Evolutionary conservation across 2,797 vertebrate genomes (phyloP), one percentile per base, ranked within the genome.

Genomic region (Phylloscopus collybita): DNA sequence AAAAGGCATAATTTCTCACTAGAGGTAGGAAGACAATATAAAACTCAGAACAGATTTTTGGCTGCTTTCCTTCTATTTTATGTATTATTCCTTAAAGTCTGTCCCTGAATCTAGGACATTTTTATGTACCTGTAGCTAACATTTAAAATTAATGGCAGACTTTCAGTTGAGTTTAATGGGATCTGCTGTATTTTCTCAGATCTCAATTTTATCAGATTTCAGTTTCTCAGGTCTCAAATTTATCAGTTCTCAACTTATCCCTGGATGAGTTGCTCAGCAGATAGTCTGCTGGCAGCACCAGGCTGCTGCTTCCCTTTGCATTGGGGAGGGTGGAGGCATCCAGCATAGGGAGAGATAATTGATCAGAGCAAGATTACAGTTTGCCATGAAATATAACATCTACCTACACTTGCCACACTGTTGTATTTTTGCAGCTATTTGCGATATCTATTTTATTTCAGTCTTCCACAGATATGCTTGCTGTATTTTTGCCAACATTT

Each of bases 51-150:
- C 8, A 90, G 51, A 81, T 82, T 92, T 86, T 88, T 88, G 90
- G 42, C 95, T 84, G 42, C 76, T 88, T 94, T 88, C 53, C 70
- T 93, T 93, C 51, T 54, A 38, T 86, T 93, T 92, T 86, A 92
- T 86, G 38, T 90, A 82, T 91, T 91, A 86, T 84, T 96, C 74
- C 71, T 90, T 90, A 93, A 90, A 50, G 59, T 86, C 76, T 94
- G 60, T 82, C 90, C 61, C 94, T 90, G 60, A 92, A 90, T 95
- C 67, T 91, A 65, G 80, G 78, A 88, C 88, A 84, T 88, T 84
- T 95, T 92, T 93, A 86, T 83, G 65, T 90, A 92, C 73, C 76
- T 94, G 80, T 67, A 88, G 64, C 76, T 93, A 92, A 70, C 80
- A 40, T 71, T 67, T 90, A 79, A 92, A 91, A 86, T 91, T 90